These are phyloP conservation scores for Coluber constrictor DNA, from an alignment of 2,797 vertebrate species.

Conservation along the genomic window DNA sequence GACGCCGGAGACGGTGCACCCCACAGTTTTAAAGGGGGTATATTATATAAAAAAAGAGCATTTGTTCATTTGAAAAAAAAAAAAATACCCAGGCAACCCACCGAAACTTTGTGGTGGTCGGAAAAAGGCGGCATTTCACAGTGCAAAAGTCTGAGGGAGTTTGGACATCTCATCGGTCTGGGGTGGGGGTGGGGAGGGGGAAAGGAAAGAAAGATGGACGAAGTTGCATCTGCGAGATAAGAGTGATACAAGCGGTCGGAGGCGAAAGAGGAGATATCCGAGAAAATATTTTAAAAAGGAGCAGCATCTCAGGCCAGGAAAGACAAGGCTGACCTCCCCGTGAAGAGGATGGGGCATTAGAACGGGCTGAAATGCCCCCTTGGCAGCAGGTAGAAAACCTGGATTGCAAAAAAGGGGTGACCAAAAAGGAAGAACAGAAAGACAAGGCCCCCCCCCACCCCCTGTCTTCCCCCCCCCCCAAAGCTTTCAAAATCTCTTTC, in stretches of 20 bases:
- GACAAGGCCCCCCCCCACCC: constrained; percentile 37
- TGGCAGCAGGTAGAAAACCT: rapidly evolving
- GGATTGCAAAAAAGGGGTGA: background rate
- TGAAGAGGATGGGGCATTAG: background rate
- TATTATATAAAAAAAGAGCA: background rate
- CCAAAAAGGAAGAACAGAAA: background rate
- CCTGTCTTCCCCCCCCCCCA: background rate
- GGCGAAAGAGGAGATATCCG: background rate
- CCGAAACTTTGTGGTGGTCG: background rate
- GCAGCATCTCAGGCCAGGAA: constrained; percentile 17
- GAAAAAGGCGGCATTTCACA: constrained; percentile 69
- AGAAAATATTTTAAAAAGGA: constrained; percentile 58
- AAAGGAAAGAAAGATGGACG: constrained; percentile 58
- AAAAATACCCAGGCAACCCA: background rate
- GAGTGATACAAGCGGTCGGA: constrained; percentile 65
- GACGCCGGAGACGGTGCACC: background rate
- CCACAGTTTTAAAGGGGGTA: background rate
- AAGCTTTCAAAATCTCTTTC: background rate
- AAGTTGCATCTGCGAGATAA: constrained; percentile 65
- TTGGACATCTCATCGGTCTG: constrained; percentile 55
- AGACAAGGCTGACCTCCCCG: background rate
- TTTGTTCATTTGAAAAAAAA: background rate
- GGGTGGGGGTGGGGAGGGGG: constrained; percentile 41
- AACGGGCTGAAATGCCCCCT: background rate
- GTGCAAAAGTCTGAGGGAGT: constrained; percentile 64